Evolutionary conservation across 1,140 invertebrate species (phyloP).

Genomic region (Platyscapa corneri): DNA sequence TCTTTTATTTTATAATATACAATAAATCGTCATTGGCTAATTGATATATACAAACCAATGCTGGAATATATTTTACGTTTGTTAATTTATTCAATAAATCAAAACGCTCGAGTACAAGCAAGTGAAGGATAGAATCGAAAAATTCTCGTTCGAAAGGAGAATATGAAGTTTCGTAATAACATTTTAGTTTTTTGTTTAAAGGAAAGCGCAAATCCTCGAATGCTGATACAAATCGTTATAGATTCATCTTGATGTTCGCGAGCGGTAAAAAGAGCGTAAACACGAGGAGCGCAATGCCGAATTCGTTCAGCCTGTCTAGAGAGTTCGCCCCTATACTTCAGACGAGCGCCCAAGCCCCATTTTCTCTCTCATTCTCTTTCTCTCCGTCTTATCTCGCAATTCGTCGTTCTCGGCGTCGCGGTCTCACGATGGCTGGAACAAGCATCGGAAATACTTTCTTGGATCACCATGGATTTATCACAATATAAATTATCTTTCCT

Average conservation of each 20-base stretch:
- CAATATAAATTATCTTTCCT: constrained; percentile 68
- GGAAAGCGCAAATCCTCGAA: background rate
- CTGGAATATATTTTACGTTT: too few relatives aligned
- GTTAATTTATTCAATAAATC: too few relatives aligned
- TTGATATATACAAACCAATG: too few relatives aligned
- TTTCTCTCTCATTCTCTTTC: constrained; percentile 23
- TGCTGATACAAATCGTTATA: constrained; percentile 1
- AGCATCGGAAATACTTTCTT: constrained; percentile 74
- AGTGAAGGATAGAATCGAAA: too few relatives aligned
- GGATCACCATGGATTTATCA: constrained; percentile 75
- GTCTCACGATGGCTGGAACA: constrained; percentile 55
- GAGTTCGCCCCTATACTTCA: constrained; percentile 14
- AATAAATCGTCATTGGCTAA: too few relatives aligned
- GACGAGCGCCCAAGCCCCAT: constrained; percentile 26
- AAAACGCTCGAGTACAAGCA: too few relatives aligned
- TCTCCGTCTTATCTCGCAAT: constrained; percentile 30
- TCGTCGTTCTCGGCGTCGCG: constrained; percentile 25
- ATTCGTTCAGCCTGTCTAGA: constrained; percentile 44
- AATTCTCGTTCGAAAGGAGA: background rate
- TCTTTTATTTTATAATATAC: too few relatives aligned
- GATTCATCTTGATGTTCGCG: constrained; percentile 8
- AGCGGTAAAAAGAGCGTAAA: constrained; percentile 9
- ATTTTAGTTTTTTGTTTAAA: background rate
- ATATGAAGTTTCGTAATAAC: background rate
- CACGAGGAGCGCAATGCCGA: constrained; percentile 34